Evolutionary conservation across 2,888 invertebrate genomes (phyloP).

Genomic region (Tetrapedia diversipes): DNA sequence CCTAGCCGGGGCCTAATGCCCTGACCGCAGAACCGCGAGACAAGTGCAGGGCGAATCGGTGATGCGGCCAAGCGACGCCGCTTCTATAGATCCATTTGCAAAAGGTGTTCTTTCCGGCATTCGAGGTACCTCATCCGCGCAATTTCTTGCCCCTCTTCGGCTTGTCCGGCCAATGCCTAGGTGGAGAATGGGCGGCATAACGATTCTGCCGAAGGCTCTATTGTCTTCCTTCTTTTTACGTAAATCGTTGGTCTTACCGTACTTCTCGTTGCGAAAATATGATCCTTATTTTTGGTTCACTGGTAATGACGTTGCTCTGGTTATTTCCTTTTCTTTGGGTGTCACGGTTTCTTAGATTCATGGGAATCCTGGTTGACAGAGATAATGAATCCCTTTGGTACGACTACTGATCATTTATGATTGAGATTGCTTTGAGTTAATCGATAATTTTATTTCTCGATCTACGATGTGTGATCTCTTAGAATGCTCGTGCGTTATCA

Average conservation of each 20-base stretch:
- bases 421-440: background rate
- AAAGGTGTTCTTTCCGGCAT: conserved; percentile 53
- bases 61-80: conserved; percentile 44
- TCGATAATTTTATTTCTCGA: background rate
- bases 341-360: conserved; percentile 14
- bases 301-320: background rate
- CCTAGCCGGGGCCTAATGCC: conserved; percentile 57
- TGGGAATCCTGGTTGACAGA: background rate
- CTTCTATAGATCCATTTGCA: conserved; percentile 43
- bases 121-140: conserved; percentile 58
- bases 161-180: conserved; percentile 8
- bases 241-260: background rate
- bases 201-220: background rate
- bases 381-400: background rate
- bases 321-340: background rate
- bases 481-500: background rate
- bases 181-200: background rate
- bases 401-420: background rate
- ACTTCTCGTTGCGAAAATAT: background rate
- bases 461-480: background rate
- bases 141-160: conserved; percentile 33
- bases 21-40: conserved; percentile 58
- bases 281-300: background rate
- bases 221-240: background rate
- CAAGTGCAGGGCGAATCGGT: conserved; percentile 59